Conservation (phyloP, 2,113 vertebrate genomes). For the Ovis aries region ARS-UI_Ramb_v3.0 NC_056077.1:35466501-35467000, state of each 20-base stretch:
- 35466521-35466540: neutral
- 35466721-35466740: neutral
- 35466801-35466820: neutral
- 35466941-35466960: neutral
- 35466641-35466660: neutral
- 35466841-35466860: neutral
- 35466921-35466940: neutral
- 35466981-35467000: neutral
- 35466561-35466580: neutral
- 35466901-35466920: neutral
- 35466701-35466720: neutral
- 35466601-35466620: neutral
- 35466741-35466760: neutral
- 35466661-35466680: neutral
- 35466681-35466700: neutral
- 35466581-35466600: neutral
- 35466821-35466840: neutral
- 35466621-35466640: neutral
- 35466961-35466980: neutral
- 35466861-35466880: neutral
- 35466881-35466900: neutral
- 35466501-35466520: neutral
- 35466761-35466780: neutral
- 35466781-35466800: neutral
- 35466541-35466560: neutral